These are phyloP conservation scores for Octodon degus DNA, from an alignment of 2,113 vertebrate species.

Conservation along the genomic window DNA sequence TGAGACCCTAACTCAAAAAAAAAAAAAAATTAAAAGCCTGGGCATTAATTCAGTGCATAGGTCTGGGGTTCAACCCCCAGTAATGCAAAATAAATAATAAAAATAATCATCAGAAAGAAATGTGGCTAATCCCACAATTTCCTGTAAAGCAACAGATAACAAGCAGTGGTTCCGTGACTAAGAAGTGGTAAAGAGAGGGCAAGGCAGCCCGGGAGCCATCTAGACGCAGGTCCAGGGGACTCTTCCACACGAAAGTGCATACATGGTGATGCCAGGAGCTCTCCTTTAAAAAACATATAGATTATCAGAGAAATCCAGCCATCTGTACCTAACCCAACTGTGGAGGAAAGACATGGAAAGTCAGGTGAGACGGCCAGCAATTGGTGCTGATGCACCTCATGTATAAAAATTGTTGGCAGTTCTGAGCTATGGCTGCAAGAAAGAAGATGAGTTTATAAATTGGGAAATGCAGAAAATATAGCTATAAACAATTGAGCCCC, in stretches of 20 bases:
- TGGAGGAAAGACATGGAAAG: too few relatives aligned
- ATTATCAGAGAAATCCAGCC: not conserved
- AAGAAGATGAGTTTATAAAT: not conserved
- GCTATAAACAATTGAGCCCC: not conserved
- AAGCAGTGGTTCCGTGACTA: not conserved
- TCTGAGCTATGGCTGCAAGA: not conserved
- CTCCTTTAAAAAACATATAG: not conserved
- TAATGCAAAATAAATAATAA: not conserved
- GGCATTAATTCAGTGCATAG: not conserved
- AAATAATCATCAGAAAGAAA: not conserved
- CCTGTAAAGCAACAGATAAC: not conserved
- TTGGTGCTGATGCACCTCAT: not conserved
- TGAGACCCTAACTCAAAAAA: not conserved
- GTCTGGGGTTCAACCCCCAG: not conserved
- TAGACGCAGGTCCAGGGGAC: not conserved
- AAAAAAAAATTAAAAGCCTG: not conserved
- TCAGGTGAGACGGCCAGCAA: not conserved
- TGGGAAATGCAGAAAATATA: too few relatives aligned
- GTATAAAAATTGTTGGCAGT: not conserved
- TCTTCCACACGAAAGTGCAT: not conserved
- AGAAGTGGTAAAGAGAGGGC: not conserved
- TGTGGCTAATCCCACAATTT: not conserved
- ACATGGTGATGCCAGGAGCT: not conserved
- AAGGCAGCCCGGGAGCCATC: not conserved
- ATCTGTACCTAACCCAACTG: not conserved